phyloP scores from a whole-genome alignment of 2,797 vertebrate species.

The Ctenopoma kingsleyae region DNA sequence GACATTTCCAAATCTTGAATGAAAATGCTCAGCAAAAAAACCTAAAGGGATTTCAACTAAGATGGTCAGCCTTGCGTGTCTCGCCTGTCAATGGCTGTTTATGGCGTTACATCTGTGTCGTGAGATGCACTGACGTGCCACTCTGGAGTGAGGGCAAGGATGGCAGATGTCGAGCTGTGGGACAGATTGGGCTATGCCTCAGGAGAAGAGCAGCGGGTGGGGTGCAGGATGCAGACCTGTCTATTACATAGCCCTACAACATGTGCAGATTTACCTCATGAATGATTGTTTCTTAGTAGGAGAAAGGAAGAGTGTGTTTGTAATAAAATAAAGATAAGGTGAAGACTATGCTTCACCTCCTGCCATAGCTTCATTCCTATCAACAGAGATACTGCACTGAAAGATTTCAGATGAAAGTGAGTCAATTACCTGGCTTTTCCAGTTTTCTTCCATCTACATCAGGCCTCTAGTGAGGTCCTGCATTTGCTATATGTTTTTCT shows the following conservation, averaged over 20 bases:
- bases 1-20: constrained; percentile 8
- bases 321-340: constrained; percentile 30
- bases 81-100: constrained; percentile 46
- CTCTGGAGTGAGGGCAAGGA: constrained; percentile 42
- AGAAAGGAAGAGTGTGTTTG: constrained; percentile 18
- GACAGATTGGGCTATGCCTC: constrained; percentile 54
- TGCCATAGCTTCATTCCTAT: constrained; percentile 23
- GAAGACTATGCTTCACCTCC: constrained; percentile 25
- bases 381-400: constrained; percentile 27
- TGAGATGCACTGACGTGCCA: constrained; percentile 33
- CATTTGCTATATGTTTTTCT: constrained; percentile 57
- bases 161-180: constrained; percentile 66
- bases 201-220: constrained; percentile 43
- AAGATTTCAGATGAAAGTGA: constrained; percentile 54
- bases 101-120: constrained; percentile 57
- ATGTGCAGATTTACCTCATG: constrained; percentile 15
- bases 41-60: constrained; percentile 11
- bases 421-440: constrained; percentile 44
- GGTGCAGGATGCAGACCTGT: constrained; percentile 26
- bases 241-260: constrained; percentile 4
- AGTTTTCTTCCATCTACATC: constrained; percentile 23
- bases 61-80: constrained; percentile 27
- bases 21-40: constrained; percentile 1
- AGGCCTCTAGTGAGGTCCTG: constrained; percentile 38
- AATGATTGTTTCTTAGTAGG: constrained; percentile 20